Evolutionary conservation across 2,113 vertebrate genomes (phyloP).

Genomic region (Corapipo altera): DNA sequence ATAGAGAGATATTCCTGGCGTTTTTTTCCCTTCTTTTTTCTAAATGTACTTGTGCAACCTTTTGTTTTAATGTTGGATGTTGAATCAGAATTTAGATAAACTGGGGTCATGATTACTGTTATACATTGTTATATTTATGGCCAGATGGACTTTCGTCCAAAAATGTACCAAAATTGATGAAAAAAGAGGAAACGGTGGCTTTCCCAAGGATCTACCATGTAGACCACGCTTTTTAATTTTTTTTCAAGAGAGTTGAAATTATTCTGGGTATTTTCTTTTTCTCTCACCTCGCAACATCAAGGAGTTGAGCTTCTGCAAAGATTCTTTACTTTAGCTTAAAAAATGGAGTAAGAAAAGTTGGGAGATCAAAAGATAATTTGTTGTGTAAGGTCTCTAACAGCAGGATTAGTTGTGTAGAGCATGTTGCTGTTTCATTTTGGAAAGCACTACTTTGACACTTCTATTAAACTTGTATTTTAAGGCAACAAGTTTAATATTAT

Average conservation of each 20-base stretch:
- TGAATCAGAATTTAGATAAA: not conserved
- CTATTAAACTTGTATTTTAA: not conserved
- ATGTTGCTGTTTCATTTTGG: not conserved
- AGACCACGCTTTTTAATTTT: not conserved
- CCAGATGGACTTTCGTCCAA: not conserved
- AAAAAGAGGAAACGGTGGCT: not conserved
- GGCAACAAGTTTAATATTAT: not conserved
- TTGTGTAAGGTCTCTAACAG: not conserved
- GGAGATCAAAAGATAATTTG: not conserved
- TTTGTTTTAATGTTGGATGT: not conserved
- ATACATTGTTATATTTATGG: not conserved
- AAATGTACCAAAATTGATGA: not conserved
- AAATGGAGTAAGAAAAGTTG: not conserved
- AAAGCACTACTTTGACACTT: not conserved
- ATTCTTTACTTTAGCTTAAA: not conserved
- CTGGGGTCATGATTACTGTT: not conserved
- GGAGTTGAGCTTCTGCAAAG: not conserved
- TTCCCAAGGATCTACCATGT: not conserved
- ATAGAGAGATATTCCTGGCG: not conserved
- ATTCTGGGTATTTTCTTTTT: not conserved
- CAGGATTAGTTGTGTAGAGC: not conserved
- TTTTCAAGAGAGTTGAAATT: not conserved
- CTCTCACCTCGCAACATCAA: not conserved
- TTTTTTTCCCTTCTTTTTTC: not conserved
- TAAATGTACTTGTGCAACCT: not conserved